Evolutionary conservation across 2,113 vertebrate genomes (phyloP).

Genomic region (Tyto alba): DNA sequence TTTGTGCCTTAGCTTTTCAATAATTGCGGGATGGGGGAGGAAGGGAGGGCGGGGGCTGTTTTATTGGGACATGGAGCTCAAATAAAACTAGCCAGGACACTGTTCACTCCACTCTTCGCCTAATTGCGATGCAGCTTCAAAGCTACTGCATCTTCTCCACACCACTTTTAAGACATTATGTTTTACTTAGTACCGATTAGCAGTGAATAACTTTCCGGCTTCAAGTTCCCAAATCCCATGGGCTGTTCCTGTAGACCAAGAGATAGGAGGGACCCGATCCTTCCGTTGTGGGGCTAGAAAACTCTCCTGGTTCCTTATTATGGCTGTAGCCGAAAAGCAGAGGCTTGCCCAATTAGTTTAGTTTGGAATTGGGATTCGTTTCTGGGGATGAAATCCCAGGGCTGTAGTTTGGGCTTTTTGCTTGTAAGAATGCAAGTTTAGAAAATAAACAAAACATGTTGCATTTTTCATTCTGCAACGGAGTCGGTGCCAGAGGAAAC

Average conservation of each 20-base stretch:
- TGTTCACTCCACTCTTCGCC: neutral
- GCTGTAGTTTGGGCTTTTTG: neutral
- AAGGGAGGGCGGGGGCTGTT: neutral
- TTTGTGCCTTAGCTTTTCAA: conserved; percentile 54
- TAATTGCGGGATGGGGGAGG: conserved; percentile 13
- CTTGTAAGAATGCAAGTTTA: neutral
- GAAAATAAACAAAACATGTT: neutral
- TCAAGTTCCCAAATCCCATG: neutral
- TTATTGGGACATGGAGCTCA: conserved; percentile 3
- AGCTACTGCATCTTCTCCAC: conserved; percentile 16
- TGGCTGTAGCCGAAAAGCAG: neutral
- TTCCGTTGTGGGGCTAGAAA: neutral
- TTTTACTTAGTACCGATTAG: neutral
- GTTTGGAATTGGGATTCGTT: neutral
- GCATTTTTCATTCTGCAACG: neutral
- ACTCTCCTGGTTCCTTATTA: neutral
- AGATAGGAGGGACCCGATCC: neutral
- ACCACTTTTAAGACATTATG: neutral
- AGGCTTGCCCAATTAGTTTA: neutral
- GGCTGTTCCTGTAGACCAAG: neutral
- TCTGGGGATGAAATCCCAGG: neutral
- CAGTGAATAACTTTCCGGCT: neutral
- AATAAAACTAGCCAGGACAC: conserved; percentile 27
- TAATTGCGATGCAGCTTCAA: neutral
- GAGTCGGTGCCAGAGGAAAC: neutral